A percentile compares a stretch with the other conserved stretches of the same genome.
Conservation (phyloP, 2,888 invertebrate species). For the Hecatera dysodea region DNA sequence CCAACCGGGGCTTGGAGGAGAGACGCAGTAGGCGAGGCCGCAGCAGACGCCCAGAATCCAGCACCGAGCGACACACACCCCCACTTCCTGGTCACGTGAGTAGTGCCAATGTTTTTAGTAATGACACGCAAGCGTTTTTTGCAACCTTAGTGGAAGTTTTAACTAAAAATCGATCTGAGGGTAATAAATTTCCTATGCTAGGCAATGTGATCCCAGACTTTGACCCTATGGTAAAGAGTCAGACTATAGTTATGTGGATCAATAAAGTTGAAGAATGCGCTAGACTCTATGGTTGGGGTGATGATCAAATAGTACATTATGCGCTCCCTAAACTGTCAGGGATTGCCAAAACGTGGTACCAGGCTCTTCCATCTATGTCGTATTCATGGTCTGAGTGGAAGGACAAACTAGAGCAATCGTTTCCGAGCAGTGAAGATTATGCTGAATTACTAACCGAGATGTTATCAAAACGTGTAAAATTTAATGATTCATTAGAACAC, state of each 20-base stretch:
- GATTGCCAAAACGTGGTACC: slow-evolving; percentile 1
- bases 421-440: slow-evolving; percentile 3
- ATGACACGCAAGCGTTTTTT: slow-evolving; percentile 7
- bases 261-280: slow-evolving; percentile 2
- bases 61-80: background rate
- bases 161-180: background rate
- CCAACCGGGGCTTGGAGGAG: background rate
- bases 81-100: too few relatives aligned
- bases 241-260: slow-evolving; percentile 8
- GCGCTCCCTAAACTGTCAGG: slow-evolving; percentile 5
- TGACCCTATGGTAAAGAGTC: slow-evolving; percentile 4
- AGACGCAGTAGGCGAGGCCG: background rate
- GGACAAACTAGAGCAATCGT: background rate
- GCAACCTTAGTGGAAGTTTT: background rate
- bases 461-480: slow-evolving; percentile 7
- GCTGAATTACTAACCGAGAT: background rate
- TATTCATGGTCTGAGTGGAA: slow-evolving; percentile 5
- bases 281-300: background rate
- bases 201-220: slow-evolving; percentile 7
- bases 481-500: background rate
- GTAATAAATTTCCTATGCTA: slow-evolving; percentile 4
- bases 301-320: slow-evolving; percentile 5
- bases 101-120: background rate
- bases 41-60: slow-evolving; percentile 2
- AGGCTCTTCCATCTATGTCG: slow-evolving; percentile 11